These are phyloP conservation scores for Callithrix jacchus DNA, from an alignment of 2,113 vertebrate species.

Conservation along the genomic window DNA sequence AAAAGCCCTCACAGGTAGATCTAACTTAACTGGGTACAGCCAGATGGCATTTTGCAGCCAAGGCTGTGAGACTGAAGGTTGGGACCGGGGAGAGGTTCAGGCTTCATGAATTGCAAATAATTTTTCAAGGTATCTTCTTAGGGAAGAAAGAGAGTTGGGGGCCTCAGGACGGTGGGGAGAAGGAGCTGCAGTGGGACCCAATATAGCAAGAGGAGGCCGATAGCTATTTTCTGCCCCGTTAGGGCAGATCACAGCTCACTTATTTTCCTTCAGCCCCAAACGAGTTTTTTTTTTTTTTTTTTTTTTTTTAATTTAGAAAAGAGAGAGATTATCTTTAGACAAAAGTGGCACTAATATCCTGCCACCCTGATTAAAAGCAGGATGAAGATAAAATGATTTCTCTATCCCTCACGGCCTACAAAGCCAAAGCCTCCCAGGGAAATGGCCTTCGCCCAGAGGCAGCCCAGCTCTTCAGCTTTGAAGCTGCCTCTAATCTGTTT, in stretches of 20 bases:
- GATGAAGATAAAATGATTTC: conserved; percentile 60
- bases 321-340: conserved; percentile 46
- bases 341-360: conserved; percentile 56
- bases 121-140: not conserved
- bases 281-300: not conserved
- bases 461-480: conserved; percentile 2
- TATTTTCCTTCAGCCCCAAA: conserved; percentile 3
- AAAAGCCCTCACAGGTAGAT: not conserved
- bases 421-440: conserved; percentile 22
- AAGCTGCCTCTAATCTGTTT: conserved; percentile 62
- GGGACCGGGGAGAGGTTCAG: not conserved
- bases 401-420: not conserved
- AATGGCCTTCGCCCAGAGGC: conserved; percentile 53
- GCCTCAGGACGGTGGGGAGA: not conserved
- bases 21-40: not conserved
- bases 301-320: conserved; percentile 20
- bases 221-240: not conserved
- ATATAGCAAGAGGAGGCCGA: not conserved
- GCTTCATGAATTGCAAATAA: not conserved
- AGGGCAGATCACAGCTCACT: not conserved
- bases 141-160: not conserved
- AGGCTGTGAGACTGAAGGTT: not conserved
- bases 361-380: conserved; percentile 48
- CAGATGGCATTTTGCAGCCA: not conserved
- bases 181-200: not conserved